Percentiles rank a stretch among this genome's conserved stretches.
Evolutionary conservation across 2,797 vertebrate genomes (phyloP).

Genomic region (Chromis chromis): DNA sequence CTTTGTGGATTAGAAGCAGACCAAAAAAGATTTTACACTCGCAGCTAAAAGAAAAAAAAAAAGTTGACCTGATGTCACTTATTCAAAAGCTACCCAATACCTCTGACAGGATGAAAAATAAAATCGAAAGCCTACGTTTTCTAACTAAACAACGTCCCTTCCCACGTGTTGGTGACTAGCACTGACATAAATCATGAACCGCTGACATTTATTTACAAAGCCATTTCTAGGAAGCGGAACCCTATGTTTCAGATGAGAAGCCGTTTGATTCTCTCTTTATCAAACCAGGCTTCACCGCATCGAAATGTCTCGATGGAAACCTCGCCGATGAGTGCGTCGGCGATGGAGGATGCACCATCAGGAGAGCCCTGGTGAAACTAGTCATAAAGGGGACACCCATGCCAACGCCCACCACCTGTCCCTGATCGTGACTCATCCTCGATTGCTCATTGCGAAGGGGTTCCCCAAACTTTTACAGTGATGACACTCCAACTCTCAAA

Average conservation of each 20-base stretch:
- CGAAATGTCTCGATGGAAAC: constrained; percentile 77
- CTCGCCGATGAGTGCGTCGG: constrained; percentile 57
- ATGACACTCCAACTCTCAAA: constrained; percentile 64
- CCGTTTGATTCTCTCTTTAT: constrained; percentile 49
- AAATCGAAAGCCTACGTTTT: constrained; percentile 46
- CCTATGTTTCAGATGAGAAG: constrained; percentile 58
- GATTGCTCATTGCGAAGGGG: constrained; percentile 60
- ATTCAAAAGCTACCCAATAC: background rate
- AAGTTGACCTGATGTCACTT: constrained; percentile 13
- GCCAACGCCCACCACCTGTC: constrained; percentile 67
- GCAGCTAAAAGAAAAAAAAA: constrained; percentile 6
- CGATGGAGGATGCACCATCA: constrained; percentile 57
- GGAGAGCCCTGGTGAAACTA: constrained; percentile 83
- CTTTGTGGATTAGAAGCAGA: constrained; percentile 36
- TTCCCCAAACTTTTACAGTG: constrained; percentile 78
- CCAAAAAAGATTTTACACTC: constrained; percentile 37
- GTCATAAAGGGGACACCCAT: constrained; percentile 82
- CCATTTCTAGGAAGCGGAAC: constrained; percentile 73
- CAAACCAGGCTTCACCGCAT: constrained; percentile 47
- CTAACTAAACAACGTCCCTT: constrained; percentile 38
- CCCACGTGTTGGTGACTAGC: constrained; percentile 35
- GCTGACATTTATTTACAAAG: constrained; percentile 79
- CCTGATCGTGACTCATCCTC: constrained; percentile 69
- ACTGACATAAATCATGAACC: constrained; percentile 64
- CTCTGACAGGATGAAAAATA: constrained; percentile 16